Evolutionary conservation across 2,113 vertebrate species (phyloP), one percentile per base, ranked within the genome.

Genomic region (Ursus arctos): DNA sequence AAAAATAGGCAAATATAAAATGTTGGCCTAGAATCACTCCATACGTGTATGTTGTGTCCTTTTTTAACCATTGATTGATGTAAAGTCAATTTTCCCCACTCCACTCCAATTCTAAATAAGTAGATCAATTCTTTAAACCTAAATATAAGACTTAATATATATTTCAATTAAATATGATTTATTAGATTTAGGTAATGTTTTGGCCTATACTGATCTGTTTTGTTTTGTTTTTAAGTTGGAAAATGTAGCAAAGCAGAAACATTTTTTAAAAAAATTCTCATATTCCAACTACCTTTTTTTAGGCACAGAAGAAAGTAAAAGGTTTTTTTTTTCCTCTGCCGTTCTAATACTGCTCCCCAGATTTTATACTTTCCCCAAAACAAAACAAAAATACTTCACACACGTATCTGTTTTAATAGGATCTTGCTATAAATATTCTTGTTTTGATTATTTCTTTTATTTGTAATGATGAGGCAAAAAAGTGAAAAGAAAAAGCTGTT

Each of bases 141-240:
- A 89, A 51, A 4, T 31, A 10, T 5, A n/a, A 81, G 15, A 84
- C 24, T 49, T 55, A 28, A 24, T 24, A 18, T 7, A 18, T 59
- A 59, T 9, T 85, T 21, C 40, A 49, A 33, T 63, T 93, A 81
- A 95, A 76, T 49, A 24, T 13, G 7, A 51, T 28, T 74, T n/a
- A 40, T 16, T 81, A 81, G 53, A 59, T 85, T 88, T 83, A 51
- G 67, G 33, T 65, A 26, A 16, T 63, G 1, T 47, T 91, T 80
- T 65, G 51, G 21, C 13, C 5, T 88, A 7, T 63, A 33, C 10
- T 51, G 2, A 47, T 91, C 33, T 89, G 7, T 53, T 91, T 91
- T 61, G 2, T 31, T 85, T 87, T 43, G 43, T 31, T 93, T 84
- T 81, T 93, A 91, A 76, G 74, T 84, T 84, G 31, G 67, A 26